These are phyloP conservation scores for Helogale parvula DNA, from an alignment of 2,113 vertebrate species.

Conservation along the genomic window DNA sequence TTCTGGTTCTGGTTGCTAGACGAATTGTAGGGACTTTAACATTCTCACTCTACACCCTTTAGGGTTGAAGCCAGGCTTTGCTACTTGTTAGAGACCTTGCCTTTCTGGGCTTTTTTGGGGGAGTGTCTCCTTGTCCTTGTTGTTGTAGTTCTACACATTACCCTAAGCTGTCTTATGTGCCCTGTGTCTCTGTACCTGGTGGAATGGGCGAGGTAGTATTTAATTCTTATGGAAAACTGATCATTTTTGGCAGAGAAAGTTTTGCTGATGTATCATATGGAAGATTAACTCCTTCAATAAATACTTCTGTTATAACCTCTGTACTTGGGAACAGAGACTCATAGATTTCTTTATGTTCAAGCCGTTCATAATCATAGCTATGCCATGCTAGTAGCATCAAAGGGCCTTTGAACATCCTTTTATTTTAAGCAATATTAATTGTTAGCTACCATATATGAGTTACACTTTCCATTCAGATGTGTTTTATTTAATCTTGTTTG, in stretches of 20 bases:
- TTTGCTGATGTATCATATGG: not conserved
- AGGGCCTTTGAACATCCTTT: not conserved
- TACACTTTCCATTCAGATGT: not conserved
- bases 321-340: not conserved
- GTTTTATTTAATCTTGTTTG: conserved; percentile 11
- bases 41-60: not conserved
- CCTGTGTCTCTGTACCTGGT: not conserved
- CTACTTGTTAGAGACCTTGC: not conserved
- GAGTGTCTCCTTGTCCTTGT: not conserved
- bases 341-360: not conserved
- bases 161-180: not conserved
- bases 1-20: conserved; percentile 22
- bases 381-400: not conserved
- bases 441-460: not conserved
- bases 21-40: not conserved
- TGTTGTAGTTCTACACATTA: not conserved
- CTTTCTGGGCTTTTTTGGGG: not conserved
- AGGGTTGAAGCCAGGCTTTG: not conserved
- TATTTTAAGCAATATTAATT: conserved; percentile 9
- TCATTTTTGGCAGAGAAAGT: not conserved
- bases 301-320: not conserved
- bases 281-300: not conserved
- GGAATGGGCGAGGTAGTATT: not conserved
- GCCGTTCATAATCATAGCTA: not conserved
- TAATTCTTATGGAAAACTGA: not conserved